Percentiles rank a stretch among this genome's conserved stretches.
Conservation (phyloP, 2,797 vertebrate genomes). For the Gallirallus australis region DNA sequence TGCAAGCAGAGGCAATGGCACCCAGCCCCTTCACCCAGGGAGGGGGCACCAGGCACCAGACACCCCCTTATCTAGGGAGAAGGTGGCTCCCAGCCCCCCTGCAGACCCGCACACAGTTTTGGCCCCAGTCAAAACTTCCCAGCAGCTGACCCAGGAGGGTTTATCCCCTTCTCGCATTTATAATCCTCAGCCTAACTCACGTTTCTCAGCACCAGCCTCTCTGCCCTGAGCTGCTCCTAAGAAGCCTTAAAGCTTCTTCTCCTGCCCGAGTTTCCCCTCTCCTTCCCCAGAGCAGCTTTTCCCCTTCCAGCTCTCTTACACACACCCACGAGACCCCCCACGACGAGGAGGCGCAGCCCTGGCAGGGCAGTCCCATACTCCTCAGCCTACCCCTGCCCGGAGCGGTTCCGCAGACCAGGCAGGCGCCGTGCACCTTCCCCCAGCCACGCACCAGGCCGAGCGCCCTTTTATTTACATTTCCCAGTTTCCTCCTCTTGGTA, state of each 20-base stretch:
- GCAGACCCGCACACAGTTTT: neutral
- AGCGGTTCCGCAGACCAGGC: fast-evolving
- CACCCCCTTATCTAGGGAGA: neutral
- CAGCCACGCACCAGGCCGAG: fast-evolving
- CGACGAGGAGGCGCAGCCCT: fast-evolving
- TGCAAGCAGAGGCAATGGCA: neutral
- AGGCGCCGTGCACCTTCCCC: neutral
- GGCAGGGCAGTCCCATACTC: neutral
- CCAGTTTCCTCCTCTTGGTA: neutral
- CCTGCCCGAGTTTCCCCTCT: neutral
- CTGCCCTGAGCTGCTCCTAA: neutral
- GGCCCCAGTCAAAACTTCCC: neutral
- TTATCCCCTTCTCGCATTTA: neutral
- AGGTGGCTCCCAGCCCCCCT: neutral
- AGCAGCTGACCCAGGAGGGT: neutral
- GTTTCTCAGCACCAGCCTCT: neutral
- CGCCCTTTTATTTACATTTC: constrained; percentile 31
- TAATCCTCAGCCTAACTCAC: constrained; percentile 17
- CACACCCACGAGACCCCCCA: neutral
- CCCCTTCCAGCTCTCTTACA: neutral
- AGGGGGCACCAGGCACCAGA: neutral
- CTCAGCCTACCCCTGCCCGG: neutral
- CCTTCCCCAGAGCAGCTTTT: neutral
- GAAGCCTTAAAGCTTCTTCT: neutral
- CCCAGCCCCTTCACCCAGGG: neutral